Evolutionary conservation across 2,113 vertebrate genomes (phyloP).

Genomic region (Hippocampus barbouri): DNA sequence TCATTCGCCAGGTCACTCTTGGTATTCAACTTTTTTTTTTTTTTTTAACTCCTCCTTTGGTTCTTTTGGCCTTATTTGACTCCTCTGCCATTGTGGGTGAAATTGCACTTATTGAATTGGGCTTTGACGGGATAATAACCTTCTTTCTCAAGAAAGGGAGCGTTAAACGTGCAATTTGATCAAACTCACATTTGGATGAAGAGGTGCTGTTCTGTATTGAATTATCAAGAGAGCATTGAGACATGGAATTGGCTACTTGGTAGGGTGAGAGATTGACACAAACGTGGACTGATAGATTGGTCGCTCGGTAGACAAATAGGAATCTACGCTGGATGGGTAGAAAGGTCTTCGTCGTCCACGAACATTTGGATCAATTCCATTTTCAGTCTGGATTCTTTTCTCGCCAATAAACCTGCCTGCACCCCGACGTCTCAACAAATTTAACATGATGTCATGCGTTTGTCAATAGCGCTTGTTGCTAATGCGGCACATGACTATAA

Average conservation of each 20-base stretch:
- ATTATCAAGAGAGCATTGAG: background rate
- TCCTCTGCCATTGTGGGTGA: background rate
- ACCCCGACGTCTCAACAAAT: background rate
- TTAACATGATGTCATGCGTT: background rate
- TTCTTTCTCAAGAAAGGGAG: background rate
- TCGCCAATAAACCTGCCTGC: background rate
- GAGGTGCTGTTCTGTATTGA: background rate
- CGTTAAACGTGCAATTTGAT: background rate
- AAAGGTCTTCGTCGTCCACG: background rate
- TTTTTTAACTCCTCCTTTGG: background rate
- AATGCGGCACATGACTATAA: background rate
- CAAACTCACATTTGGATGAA: background rate
- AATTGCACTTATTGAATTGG: conserved; percentile 34
- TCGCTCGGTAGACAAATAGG: too few species aligned
- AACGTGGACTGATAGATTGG: too few species aligned
- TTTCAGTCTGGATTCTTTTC: background rate
- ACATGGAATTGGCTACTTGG: too few species aligned
- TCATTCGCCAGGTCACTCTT: conserved; percentile 16
- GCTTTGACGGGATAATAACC: conserved; percentile 7
- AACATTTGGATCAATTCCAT: background rate
- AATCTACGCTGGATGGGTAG: background rate
- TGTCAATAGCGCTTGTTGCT: background rate
- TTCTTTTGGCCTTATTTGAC: background rate
- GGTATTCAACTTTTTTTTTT: conserved; percentile 2
- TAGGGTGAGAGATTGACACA: too few species aligned